These are phyloP conservation scores for Erpetoichthys calabaricus DNA, from an alignment of 2,797 vertebrate species.

Conservation along the genomic window DNA sequence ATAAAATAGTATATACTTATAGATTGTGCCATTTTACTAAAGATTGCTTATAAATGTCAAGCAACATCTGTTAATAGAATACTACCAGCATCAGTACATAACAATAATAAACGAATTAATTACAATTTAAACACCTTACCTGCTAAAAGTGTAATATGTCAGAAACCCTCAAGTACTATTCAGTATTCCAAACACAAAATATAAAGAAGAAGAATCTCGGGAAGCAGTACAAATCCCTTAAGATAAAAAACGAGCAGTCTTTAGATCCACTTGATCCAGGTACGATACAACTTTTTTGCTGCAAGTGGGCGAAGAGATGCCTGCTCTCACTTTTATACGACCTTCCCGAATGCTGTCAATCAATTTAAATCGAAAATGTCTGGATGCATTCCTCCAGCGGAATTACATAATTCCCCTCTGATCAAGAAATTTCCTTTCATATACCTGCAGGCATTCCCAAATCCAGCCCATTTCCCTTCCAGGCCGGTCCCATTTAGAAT, in stretches of 20 bases:
- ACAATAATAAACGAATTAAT: too few relatives aligned
- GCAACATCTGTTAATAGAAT: too few relatives aligned
- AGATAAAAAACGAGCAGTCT: slow-evolving; percentile 14
- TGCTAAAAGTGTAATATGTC: slow-evolving; percentile 12
- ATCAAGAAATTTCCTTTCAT: slow-evolving; percentile 37
- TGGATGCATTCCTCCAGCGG: slow-evolving; percentile 34
- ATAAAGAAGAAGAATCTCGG: not conserved
- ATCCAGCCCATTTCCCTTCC: slow-evolving; percentile 17
- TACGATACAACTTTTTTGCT: slow-evolving; percentile 21
- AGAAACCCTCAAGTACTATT: not conserved
- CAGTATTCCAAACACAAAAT: slow-evolving; percentile 23
- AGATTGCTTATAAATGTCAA: too few relatives aligned
- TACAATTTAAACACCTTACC: slow-evolving; percentile 29
- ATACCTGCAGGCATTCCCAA: slow-evolving; percentile 31
- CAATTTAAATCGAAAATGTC: slow-evolving; percentile 36
- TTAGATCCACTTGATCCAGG: slow-evolving; percentile 36
- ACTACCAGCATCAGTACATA: too few relatives aligned
- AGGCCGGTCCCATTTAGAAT: slow-evolving; percentile 17
- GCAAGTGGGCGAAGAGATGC: slow-evolving; percentile 22
- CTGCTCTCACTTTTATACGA: slow-evolving; percentile 52
- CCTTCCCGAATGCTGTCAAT: slow-evolving; percentile 46
- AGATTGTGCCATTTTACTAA: too few relatives aligned
- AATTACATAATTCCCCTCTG: slow-evolving; percentile 54
- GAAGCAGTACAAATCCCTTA: slow-evolving; percentile 10
- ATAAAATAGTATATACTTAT: too few relatives aligned